Evolutionary conservation across 2,113 vertebrate species (phyloP).

Genomic region (Tricholaema leucomelas): DNA sequence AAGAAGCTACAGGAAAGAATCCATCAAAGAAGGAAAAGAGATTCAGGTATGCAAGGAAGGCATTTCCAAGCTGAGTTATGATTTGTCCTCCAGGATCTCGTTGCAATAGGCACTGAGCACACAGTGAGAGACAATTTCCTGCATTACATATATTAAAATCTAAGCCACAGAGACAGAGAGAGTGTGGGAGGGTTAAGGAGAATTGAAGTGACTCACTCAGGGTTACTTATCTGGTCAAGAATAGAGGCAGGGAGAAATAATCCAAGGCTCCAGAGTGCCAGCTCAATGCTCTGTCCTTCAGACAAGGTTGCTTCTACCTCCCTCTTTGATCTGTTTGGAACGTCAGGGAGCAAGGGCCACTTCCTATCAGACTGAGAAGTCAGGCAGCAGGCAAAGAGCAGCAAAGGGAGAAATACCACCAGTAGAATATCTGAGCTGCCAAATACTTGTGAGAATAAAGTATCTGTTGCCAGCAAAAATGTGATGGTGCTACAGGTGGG

Average conservation of each 20-base stretch:
- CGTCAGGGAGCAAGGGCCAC: background rate
- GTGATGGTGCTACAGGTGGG: accelerated
- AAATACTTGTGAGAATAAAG: background rate
- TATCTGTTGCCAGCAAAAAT: background rate
- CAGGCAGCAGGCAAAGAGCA: background rate
- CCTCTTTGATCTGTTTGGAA: background rate
- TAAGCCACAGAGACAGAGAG: conserved; percentile 27
- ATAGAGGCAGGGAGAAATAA: conserved; percentile 22
- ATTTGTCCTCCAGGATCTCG: conserved; percentile 41
- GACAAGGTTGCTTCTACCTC: background rate
- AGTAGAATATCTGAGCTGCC: background rate
- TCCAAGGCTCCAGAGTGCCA: conserved; percentile 12
- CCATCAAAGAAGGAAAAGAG: conserved; percentile 23
- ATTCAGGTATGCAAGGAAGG: conserved; percentile 36
- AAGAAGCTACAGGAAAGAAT: conserved; percentile 35
- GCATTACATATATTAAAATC: conserved; percentile 33
- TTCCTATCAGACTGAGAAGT: background rate
- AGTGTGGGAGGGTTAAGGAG: conserved; percentile 17
- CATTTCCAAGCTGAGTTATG: conserved; percentile 19
- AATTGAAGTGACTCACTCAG: conserved; percentile 24
- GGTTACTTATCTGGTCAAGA: conserved; percentile 53
- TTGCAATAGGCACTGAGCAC: conserved; percentile 5
- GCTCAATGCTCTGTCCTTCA: background rate
- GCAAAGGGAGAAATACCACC: background rate
- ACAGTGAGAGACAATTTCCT: conserved; percentile 22